Conservation (phyloP, 2,888 invertebrate species). For the Oscheius myriophilus region DNA sequence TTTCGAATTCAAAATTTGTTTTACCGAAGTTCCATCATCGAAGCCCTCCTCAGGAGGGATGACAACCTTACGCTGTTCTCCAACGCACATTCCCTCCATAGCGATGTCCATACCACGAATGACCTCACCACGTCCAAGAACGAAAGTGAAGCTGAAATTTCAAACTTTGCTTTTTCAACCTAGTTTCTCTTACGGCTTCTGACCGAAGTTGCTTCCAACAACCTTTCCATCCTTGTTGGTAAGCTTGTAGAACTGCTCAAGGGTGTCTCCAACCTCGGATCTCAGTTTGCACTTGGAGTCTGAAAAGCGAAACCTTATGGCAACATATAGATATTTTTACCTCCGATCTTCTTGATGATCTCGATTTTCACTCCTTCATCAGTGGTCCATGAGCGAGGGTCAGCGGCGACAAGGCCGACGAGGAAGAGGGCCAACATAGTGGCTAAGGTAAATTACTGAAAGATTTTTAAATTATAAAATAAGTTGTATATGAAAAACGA, state of each 20-base stretch:
- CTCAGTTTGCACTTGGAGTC: constrained; percentile 67
- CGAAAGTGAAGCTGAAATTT: constrained; percentile 58
- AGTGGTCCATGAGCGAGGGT: constrained; percentile 64
- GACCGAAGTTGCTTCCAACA: constrained; percentile 67
- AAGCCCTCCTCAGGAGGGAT: constrained; percentile 67
- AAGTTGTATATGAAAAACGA: too few species aligned
- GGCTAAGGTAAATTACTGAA: constrained; percentile 21
- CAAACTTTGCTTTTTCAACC: not conserved
- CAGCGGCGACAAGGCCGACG: constrained; percentile 21
- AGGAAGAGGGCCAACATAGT: constrained; percentile 9
- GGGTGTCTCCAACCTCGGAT: constrained; percentile 63
- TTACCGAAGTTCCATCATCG: constrained; percentile 46
- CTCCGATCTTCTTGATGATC: constrained; percentile 69
- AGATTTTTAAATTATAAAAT: not conserved
- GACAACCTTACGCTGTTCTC: constrained; percentile 63
- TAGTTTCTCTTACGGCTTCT: constrained; percentile 56
- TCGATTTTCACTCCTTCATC: constrained; percentile 69
- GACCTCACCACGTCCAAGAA: constrained; percentile 64
- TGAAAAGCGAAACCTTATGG: constrained; percentile 11
- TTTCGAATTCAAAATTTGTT: not conserved
- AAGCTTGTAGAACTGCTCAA: constrained; percentile 69
- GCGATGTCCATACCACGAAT: constrained; percentile 67
- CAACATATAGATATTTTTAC: constrained; percentile 27
- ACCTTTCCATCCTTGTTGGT: constrained; percentile 66
- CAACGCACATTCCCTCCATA: constrained; percentile 66